phyloP scores from a whole-genome alignment of 2,113 vertebrate genomes.

The Felis chaus region DNA sequence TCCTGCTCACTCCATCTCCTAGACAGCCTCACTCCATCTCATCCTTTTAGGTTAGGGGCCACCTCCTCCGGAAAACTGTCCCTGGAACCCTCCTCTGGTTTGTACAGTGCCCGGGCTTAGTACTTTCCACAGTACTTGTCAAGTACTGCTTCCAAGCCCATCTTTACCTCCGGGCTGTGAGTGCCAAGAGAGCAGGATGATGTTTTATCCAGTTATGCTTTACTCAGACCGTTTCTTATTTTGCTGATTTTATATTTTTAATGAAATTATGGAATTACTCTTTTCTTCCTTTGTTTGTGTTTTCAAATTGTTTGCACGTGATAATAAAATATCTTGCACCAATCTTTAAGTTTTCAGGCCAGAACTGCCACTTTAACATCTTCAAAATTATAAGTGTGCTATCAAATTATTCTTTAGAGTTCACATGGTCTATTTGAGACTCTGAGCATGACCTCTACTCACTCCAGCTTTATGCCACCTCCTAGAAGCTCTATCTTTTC shows the following conservation, averaged over 20 bases:
- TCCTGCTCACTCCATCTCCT: background rate
- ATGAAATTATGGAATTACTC: background rate
- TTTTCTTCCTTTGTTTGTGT: background rate
- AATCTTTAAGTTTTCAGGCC: background rate
- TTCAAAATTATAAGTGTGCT: background rate
- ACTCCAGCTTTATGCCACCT: background rate
- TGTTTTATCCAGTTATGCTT: background rate
- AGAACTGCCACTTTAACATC: background rate
- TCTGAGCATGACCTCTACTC: background rate
- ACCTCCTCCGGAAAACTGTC: background rate
- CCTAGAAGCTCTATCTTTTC: background rate
- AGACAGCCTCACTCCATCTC: background rate
- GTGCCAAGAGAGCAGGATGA: background rate
- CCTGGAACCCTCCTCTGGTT: background rate
- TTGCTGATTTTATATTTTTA: constrained; percentile 1
- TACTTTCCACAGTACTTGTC: background rate
- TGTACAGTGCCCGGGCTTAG: background rate
- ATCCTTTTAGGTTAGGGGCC: background rate
- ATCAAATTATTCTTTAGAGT: background rate
- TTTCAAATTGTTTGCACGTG: background rate
- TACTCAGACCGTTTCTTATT: background rate
- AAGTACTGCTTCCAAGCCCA: background rate
- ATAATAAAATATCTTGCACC: background rate
- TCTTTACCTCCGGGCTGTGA: background rate
- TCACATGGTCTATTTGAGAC: background rate